Conservation (phyloP, 2,113 vertebrate genomes). For the Gallinago jamesoni region DNA sequence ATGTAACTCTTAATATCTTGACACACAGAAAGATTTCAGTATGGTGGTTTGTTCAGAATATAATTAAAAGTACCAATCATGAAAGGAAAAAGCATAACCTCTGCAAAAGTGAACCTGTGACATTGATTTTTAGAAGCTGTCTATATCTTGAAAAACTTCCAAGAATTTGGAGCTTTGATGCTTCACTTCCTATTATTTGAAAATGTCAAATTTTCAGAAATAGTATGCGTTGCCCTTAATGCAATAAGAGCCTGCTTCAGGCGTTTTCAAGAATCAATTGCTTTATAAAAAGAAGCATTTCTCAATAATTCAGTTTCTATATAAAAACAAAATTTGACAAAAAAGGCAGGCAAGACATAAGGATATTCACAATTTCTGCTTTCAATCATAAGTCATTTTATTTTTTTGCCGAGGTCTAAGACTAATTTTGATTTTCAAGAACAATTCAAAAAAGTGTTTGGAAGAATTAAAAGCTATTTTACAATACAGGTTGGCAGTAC, state of each 20-base stretch:
- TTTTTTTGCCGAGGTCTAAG: background rate
- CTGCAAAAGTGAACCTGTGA: background rate
- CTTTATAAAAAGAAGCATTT: background rate
- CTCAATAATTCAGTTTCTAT: background rate
- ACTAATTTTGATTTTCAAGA: background rate
- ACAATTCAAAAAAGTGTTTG: background rate
- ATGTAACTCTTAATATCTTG: background rate
- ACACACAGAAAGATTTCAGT: background rate
- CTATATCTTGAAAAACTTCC: background rate
- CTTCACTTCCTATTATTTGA: background rate
- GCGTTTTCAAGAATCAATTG: background rate
- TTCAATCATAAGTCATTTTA: background rate
- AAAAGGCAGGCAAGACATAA: background rate
- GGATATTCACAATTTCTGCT: background rate
- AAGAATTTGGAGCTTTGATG: background rate
- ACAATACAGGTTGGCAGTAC: background rate
- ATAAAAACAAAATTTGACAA: background rate
- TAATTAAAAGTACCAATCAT: background rate
- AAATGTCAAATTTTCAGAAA: background rate
- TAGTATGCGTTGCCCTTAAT: background rate
- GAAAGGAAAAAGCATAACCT: background rate
- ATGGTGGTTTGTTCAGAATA: background rate
- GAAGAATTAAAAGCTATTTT: background rate
- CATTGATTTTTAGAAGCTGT: background rate
- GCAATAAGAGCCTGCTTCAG: background rate